A percentile compares a stretch with the other conserved stretches of the same genome.
Conservation (phyloP, 2,888 invertebrate genomes). For the Tuberolachnus salignus region DNA sequence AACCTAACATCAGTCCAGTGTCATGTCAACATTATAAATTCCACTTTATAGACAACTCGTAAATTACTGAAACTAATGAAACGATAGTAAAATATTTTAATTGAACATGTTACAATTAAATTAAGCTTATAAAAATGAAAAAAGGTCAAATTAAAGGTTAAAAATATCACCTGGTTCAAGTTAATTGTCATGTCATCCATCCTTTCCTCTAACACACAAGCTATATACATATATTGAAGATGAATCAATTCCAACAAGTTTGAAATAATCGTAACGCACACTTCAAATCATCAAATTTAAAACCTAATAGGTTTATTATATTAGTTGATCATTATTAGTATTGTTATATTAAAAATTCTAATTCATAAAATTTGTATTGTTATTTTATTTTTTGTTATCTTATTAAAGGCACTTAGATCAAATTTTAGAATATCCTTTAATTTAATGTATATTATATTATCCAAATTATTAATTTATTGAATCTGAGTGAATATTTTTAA, state of each 20-base stretch:
- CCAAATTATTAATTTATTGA: no score
- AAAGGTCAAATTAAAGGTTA: background rate
- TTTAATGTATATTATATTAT: no score
- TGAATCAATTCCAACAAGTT: slow-evolving; percentile 6
- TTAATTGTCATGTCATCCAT: background rate
- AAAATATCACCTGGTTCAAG: slow-evolving; percentile 11
- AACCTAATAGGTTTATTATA: background rate
- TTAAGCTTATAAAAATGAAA: background rate
- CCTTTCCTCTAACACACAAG: background rate
- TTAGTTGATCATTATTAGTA: no score
- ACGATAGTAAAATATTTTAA: background rate
- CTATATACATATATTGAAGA: background rate
- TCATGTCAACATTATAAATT: background rate
- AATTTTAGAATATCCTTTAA: no score
- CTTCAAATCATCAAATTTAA: background rate
- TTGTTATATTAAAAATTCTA: no score
- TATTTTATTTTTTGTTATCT: no score
- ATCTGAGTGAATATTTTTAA: no score
- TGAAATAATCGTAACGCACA: background rate
- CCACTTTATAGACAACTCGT: background rate
- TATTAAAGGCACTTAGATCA: no score
- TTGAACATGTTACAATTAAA: background rate
- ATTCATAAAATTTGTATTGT: no score
- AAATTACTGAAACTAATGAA: background rate
- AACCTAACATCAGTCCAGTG: background rate